Conservation (phyloP, 2,113 vertebrate species). For the Pangasianodon hypophthalmus region DNA sequence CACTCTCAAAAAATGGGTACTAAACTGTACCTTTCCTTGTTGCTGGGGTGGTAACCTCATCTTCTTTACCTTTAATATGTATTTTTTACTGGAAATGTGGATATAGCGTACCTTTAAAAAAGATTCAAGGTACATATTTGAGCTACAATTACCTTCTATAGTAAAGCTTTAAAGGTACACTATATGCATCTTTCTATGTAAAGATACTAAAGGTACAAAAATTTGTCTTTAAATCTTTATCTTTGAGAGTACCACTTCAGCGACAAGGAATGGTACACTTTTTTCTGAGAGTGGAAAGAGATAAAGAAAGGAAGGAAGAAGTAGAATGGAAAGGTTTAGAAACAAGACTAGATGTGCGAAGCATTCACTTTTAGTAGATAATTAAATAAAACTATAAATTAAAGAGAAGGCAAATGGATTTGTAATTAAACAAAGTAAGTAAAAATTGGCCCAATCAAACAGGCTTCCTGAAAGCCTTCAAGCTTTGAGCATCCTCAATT, state of each 20-base stretch:
- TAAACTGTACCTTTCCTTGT: neutral
- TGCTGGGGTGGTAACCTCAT: neutral
- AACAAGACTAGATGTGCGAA: conserved; percentile 41
- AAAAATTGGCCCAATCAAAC: conserved; percentile 55
- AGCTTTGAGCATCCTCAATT: conserved; percentile 61
- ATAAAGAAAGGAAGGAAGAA: conserved; percentile 49
- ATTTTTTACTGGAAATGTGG: neutral
- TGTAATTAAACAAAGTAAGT: conserved; percentile 66
- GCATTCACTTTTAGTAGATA: conserved; percentile 63
- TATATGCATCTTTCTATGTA: neutral
- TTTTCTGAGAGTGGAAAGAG: neutral
- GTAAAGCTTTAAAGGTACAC: neutral
- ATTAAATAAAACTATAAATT: conserved; percentile 70
- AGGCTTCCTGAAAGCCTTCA: conserved; percentile 48
- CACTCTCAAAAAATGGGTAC: neutral
- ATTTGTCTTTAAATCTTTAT: too few relatives aligned
- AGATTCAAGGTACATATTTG: neutral
- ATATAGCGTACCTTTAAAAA: neutral
- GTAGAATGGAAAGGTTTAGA: neutral
- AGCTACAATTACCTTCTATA: neutral
- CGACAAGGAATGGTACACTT: neutral
- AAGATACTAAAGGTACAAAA: neutral
- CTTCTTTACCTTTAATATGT: neutral
- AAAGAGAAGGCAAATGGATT: conserved; percentile 63
- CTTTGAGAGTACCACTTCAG: neutral